Conservation (phyloP, 2,888 invertebrate species). For the Lapara coniferarum region DNA sequence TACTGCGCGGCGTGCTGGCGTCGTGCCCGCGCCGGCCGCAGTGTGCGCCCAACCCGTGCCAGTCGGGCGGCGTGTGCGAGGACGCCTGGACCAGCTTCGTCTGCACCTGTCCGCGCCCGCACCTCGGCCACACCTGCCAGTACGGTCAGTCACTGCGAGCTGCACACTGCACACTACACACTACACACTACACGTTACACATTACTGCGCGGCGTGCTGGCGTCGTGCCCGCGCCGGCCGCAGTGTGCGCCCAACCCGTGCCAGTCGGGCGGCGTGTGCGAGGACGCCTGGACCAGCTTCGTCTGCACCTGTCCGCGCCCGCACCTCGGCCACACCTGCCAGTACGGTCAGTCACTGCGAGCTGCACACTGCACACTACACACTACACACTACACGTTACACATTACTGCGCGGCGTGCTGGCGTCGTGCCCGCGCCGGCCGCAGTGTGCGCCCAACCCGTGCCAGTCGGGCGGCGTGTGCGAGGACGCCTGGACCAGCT, state of each 20-base stretch:
- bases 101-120: slow-evolving; percentile 94
- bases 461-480: slow-evolving; percentile 94
- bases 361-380: neutral
- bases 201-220: slow-evolving; percentile 86
- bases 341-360: slow-evolving; percentile 88
- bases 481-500: slow-evolving; percentile 94
- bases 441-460: slow-evolving; percentile 93
- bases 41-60: slow-evolving; percentile 93
- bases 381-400: neutral
- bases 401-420: slow-evolving; percentile 86
- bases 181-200: too few relatives aligned
- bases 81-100: slow-evolving; percentile 95
- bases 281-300: slow-evolving; percentile 94
- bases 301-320: slow-evolving; percentile 94
- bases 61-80: slow-evolving; percentile 92
- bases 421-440: slow-evolving; percentile 90
- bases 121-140: slow-evolving; percentile 93
- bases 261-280: slow-evolving; percentile 92
- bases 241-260: slow-evolving; percentile 95
- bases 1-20: slow-evolving; percentile 86
- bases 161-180: neutral
- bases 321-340: slow-evolving; percentile 92
- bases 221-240: slow-evolving; percentile 90
- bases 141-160: slow-evolving; percentile 86
- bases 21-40: slow-evolving; percentile 92